phyloP scores from a whole-genome alignment of 2,113 vertebrate genomes.

The Lepus europaeus region DNA sequence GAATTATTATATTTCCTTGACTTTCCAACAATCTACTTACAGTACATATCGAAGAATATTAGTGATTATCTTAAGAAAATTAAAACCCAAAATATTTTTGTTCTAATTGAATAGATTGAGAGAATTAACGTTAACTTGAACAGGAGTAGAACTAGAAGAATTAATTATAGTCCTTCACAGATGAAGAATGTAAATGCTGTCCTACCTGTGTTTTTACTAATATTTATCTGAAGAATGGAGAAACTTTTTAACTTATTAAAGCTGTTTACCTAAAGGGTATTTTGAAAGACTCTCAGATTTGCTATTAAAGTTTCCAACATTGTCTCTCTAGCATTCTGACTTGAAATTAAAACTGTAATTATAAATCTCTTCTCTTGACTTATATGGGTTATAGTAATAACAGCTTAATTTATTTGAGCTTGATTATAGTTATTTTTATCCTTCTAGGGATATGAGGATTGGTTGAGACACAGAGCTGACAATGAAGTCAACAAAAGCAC shows the following conservation, averaged over 20 bases:
- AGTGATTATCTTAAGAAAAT: conserved; percentile 58
- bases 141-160: conserved; percentile 49
- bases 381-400: conserved; percentile 8
- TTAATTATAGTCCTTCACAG: conserved; percentile 46
- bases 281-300: conserved; percentile 57
- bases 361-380: conserved; percentile 45
- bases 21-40: not conserved
- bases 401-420: conserved; percentile 28
- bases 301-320: conserved; percentile 23
- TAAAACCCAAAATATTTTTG: conserved; percentile 2
- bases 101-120: conserved; percentile 38
- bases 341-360: conserved; percentile 56
- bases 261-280: conserved; percentile 46
- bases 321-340: conserved; percentile 48
- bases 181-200: conserved; percentile 29
- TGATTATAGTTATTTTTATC: conserved; percentile 71
- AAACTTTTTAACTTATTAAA: conserved; percentile 47
- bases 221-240: conserved; percentile 46
- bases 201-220: conserved; percentile 49
- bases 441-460: conserved; percentile 97
- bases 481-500: conserved; percentile 97
- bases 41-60: not conserved
- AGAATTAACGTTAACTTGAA: conserved; percentile 30
- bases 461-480: conserved; percentile 98
- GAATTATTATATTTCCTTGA: conserved; percentile 50